Percentiles rank a stretch among this genome's conserved stretches.
These are phyloP conservation scores for Salvelinus sp. DNA, from an alignment of 2,113 vertebrate genomes.

Conservation along the genomic window DNA sequence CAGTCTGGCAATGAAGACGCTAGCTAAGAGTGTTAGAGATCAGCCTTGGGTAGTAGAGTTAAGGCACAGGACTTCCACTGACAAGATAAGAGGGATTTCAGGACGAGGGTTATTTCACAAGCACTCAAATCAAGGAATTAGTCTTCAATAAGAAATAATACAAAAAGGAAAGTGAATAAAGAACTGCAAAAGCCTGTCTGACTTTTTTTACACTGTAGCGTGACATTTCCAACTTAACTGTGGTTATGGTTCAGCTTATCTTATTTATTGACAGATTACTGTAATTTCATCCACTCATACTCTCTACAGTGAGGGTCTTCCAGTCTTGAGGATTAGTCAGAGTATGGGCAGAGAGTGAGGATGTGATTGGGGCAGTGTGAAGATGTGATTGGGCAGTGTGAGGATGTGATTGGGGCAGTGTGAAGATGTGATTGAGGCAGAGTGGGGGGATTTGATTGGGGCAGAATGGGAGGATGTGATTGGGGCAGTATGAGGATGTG, in stretches of 20 bases:
- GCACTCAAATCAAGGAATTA: slow-evolving; percentile 8
- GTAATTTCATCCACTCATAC: not conserved
- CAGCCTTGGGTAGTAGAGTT: slow-evolving; percentile 43
- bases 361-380: no score
- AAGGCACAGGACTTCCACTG: slow-evolving; percentile 10
- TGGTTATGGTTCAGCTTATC: not conserved
- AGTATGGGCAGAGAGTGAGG: not conserved
- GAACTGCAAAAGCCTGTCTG: not conserved
- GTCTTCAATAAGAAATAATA: not conserved
- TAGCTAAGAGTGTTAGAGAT: slow-evolving; percentile 26
- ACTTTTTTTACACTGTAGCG: not conserved
- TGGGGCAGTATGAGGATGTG: no score
- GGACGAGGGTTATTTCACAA: slow-evolving; percentile 29
- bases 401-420: no score
- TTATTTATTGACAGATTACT: not conserved
- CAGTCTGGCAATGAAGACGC: slow-evolving; percentile 53
- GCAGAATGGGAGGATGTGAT: no score
- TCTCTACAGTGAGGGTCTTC: not conserved
- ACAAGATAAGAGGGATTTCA: slow-evolving; percentile 4
- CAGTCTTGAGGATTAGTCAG: not conserved
- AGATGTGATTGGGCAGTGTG: no score
- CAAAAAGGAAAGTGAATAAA: not conserved
- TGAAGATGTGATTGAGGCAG: not conserved
- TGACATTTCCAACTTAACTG: not conserved
- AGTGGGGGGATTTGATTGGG: no score